Evolutionary conservation across 2,888 invertebrate genomes (phyloP).

Genomic region (Geophilus truncorum): DNA sequence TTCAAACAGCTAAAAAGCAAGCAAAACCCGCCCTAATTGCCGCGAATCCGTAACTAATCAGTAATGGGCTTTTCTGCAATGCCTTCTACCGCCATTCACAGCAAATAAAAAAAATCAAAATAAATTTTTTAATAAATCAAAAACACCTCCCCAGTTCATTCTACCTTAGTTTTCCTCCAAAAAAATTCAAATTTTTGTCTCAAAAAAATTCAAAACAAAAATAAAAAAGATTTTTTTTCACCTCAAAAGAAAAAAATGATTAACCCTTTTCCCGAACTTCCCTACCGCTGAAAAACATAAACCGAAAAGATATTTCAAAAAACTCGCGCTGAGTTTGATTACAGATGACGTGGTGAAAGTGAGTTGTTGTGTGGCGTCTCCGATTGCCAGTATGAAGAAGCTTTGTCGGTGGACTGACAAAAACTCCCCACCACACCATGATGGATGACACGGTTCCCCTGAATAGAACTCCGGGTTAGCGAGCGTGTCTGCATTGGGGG

Average conservation of each 20-base stretch:
- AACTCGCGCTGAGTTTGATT: not conserved
- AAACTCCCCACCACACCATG: conserved; percentile 1
- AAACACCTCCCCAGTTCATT: too few relatives aligned
- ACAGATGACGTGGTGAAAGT: not conserved
- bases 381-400: conserved; percentile 14
- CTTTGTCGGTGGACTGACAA: conserved; percentile 20
- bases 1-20: not conserved
- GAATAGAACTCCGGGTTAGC: conserved; percentile 9
- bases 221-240: too few relatives aligned
- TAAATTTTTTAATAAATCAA: too few relatives aligned
- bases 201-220: too few relatives aligned
- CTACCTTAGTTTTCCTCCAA: too few relatives aligned
- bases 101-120: not conserved
- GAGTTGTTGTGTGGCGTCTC: conserved; percentile 25
- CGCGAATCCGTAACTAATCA: not conserved
- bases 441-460: conserved; percentile 7
- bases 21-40: not conserved
- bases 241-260: too few relatives aligned
- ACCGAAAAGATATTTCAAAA: too few relatives aligned
- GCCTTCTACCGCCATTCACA: not conserved
- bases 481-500: conserved; percentile 18
- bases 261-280: too few relatives aligned
- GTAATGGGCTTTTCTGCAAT: not conserved
- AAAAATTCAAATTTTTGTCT: too few relatives aligned
- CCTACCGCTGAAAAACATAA: too few relatives aligned